Base-by-base conservation (phyloP, 1,140 invertebrate species). In the Centruroides sculpturatus region DNA sequence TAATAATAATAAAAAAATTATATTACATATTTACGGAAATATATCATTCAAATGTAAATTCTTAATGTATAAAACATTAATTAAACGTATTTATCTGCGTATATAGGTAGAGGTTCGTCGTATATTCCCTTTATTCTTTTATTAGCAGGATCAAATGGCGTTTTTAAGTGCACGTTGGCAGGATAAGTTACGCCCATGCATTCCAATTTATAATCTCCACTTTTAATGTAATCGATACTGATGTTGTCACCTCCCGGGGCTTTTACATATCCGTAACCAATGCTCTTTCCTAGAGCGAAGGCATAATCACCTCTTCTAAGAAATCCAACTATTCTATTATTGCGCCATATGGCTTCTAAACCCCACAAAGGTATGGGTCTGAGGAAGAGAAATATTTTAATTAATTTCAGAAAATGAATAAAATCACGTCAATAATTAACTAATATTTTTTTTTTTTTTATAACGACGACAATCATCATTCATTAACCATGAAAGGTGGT, bases 241-340 rank as follows among this genome's bases (percentile, higher is more conserved):
- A 92, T 77, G 55, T 76, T 66, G 58, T 76, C 71, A 13, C 67
- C 68, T 13, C 78, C 72, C 6, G 81, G 80, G 70, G 80, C 76
- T 49, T 61, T 66, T 34, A 77, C 72, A 74, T 78, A 86, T 72
- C 80, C 83, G 64, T 80, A 79, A 59, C 80, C 84, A 56, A 92
- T 82, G 55, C 81, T 81, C 59, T 81, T 82, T 56, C 82, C 82
- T 48, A 89, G 74, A 56, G 79, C 77, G 68, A 83, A 89, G 4
- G 80, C 87, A 68, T 82, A 91, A 67, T 92, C 88, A 3, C 85
- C 87, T 69, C 88, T 76, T 59, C 89, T 76, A 11, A 92, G 70
- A 65, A 85, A 86, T 50, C 89, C 89, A 36, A 89, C 85, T 0
- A 83, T 74, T 67, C 80, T 72, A 0, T 81, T 82, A 72, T 93